Percentiles rank a stretch among this genome's conserved stretches.
These are phyloP conservation scores for Suricata suricatta DNA, from an alignment of 2,113 vertebrate genomes.

Conservation along the genomic window DNA sequence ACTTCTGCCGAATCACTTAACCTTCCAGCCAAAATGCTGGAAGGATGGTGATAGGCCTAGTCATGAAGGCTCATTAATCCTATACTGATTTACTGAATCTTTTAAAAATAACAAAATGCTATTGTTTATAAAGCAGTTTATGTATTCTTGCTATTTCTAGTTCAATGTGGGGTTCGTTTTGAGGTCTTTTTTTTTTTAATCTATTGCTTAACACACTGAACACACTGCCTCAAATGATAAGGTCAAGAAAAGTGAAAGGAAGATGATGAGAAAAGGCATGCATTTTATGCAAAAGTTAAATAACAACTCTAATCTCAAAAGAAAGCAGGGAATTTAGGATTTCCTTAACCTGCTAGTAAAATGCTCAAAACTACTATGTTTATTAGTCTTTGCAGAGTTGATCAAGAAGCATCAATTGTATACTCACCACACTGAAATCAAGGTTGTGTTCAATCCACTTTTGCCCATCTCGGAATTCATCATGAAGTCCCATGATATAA, in stretches of 20 bases:
- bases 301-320: neutral
- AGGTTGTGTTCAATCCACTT: slow-evolving; percentile 98
- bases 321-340: neutral
- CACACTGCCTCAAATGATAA: neutral
- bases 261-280: neutral
- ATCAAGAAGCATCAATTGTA: slow-evolving; percentile 14
- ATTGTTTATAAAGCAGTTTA: slow-evolving; percentile 11
- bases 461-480: slow-evolving; percentile 97
- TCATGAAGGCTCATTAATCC: neutral
- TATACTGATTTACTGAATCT: neutral
- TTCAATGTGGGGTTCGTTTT: neutral
- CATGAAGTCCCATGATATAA: slow-evolving; percentile 98
- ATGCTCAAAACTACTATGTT: neutral
- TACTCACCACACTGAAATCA: slow-evolving; percentile 96
- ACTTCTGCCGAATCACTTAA: neutral
- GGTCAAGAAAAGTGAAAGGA: slow-evolving; percentile 21
- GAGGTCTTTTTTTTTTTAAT: neutral
- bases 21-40: neutral
- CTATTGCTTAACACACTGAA: neutral
- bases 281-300: slow-evolving; percentile 38
- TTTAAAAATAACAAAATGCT: neutral
- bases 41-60: neutral
- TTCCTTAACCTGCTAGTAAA: slow-evolving; percentile 32
- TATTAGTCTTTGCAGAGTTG: neutral
- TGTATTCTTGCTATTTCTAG: neutral